These are phyloP conservation scores for Clarias magur DNA, from an alignment of 2,113 vertebrate genomes.

Conservation along the genomic window DNA sequence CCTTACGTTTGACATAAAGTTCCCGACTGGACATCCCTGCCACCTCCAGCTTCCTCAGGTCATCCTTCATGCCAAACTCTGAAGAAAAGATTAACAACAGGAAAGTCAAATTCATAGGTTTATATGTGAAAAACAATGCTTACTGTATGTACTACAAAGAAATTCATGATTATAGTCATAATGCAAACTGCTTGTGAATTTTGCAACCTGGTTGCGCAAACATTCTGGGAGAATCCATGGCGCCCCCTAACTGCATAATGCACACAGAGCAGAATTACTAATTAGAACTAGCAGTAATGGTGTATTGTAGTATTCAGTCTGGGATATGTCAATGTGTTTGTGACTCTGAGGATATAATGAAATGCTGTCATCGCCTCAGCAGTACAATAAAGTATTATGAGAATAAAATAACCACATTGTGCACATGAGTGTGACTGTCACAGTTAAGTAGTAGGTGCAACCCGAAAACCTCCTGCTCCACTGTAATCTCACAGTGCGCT, in stretches of 20 bases:
- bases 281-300: background rate
- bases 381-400: background rate
- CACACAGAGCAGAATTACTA: background rate
- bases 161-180: background rate
- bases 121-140: background rate
- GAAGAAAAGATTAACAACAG: constrained; percentile 61
- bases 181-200: background rate
- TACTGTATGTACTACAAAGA: background rate
- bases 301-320: too few relatives aligned
- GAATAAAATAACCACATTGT: background rate
- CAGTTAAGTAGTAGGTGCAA: background rate
- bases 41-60: constrained; percentile 87
- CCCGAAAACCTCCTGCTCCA: background rate
- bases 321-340: background rate
- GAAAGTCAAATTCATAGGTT: background rate
- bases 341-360: background rate
- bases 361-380: background rate
- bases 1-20: constrained; percentile 95
- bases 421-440: background rate
- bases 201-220: background rate
- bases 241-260: background rate
- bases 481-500: background rate
- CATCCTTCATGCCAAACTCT: constrained; percentile 94
- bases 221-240: background rate
- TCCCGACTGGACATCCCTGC: constrained; percentile 86